Base-by-base conservation (phyloP, 2,797 vertebrate genomes). In the Phataginus tricuspis region DNA sequence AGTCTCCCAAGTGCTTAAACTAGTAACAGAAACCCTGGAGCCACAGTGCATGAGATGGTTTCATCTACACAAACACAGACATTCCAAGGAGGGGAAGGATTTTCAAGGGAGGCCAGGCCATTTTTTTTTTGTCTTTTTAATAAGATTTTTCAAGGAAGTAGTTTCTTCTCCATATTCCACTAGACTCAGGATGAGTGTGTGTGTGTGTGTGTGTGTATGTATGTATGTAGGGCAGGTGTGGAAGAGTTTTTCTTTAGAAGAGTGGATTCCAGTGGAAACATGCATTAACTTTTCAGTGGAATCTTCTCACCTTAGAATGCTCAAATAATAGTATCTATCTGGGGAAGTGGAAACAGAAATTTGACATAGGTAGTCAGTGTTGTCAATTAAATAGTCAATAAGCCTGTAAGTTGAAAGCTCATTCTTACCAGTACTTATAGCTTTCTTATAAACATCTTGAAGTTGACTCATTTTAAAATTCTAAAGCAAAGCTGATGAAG, bases 21-120 rank as follows among this genome's bases (percentile, higher is more conserved):
- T 95, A 82, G 25, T 91, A 86, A 93, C 80, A 83, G 95, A 90
- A 95, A 49, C 59, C 31, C 68, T 87, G 86, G 96, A 95, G 86
- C 94, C 78, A 59, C 13, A 51, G 37, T 23, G 34, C 86, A 72
- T 25, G 66, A 84, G 87, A 63, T 57, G 63, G 71, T 88, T 92
- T 95, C 51, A 74, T 84, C 64, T 92, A 72, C 53, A 94, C 27
- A 80, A 61, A 83, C 51, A 92, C 37, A 59, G 94, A 61, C 83
- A 69, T 95, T 91, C 45, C 39, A 95, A 84, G 19, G 90, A 53
- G 78, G 53, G 49, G 53, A 53, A 64, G 53, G 95, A 15, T 82
- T 80, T 80, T 49, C 51, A 64, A 21, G 11, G 55, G 79, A 66
- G 31, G 86, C 12, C 69, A 61, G 78, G 42, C 10, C 49, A 92